phyloP scores from a whole-genome alignment of 2,113 vertebrate species.

The Boleophthalmus pectinirostris region DNA sequence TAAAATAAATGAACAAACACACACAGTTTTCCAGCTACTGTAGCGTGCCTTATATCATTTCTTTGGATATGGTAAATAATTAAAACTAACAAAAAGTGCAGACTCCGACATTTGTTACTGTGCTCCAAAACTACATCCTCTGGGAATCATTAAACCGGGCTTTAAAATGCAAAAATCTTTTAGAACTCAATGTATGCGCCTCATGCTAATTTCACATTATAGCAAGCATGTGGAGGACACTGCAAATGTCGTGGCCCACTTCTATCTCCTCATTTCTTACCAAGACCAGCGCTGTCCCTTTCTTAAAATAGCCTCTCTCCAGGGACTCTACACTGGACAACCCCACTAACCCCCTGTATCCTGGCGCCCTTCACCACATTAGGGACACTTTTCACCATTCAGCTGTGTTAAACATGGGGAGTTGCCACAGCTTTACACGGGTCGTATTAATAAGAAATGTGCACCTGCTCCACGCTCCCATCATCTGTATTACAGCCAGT shows the following conservation, averaged over 20 bases:
- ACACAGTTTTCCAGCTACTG: too few relatives aligned
- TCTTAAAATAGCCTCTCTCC: constrained; percentile 77
- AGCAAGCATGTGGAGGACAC: constrained; percentile 52
- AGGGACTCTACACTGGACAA: constrained; percentile 56
- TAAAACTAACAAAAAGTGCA: background rate
- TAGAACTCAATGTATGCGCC: constrained; percentile 4
- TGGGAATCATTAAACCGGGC: constrained; percentile 28
- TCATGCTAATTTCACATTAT: constrained; percentile 15
- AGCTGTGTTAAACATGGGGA: background rate
- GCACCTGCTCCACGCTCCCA: constrained; percentile 5
- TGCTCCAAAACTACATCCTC: constrained; percentile 29
- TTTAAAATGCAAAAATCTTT: constrained; percentile 3
- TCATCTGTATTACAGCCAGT: background rate
- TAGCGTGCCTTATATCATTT: background rate
- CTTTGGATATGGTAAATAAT: background rate
- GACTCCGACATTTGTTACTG: constrained; percentile 24
- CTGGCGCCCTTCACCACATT: constrained; percentile 50
- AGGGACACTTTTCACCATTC: constrained; percentile 9
- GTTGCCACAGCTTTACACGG: background rate
- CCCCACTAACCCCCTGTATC: constrained; percentile 41
- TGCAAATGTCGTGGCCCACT: constrained; percentile 73
- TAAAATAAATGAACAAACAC: background rate
- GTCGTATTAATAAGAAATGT: constrained; percentile 15
- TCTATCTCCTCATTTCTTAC: constrained; percentile 65
- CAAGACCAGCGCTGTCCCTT: constrained; percentile 44